phyloP scores from a whole-genome alignment of 2,797 vertebrate species.

The Crax fasciolata region DNA sequence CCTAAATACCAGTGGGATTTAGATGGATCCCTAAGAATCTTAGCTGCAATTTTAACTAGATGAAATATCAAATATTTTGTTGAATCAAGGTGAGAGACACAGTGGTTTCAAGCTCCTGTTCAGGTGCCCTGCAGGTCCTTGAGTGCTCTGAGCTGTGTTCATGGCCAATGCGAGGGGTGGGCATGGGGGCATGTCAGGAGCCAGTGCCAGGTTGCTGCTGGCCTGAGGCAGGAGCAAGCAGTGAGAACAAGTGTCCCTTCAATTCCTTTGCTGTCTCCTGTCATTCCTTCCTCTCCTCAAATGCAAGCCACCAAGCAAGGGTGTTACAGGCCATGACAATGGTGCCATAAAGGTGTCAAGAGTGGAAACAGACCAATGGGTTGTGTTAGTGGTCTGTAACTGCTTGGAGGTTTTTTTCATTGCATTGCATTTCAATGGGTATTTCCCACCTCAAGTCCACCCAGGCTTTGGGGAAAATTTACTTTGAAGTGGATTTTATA shows the following conservation, averaged over 20 bases:
- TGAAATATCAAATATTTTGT: neutral
- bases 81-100: neutral
- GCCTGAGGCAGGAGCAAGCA: neutral
- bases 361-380: neutral
- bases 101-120: neutral
- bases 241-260: neutral
- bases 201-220: rapidly evolving
- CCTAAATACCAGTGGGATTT: neutral
- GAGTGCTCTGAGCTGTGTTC: neutral
- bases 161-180: rapidly evolving
- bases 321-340: neutral
- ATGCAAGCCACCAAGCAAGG: neutral
- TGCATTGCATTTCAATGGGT: neutral
- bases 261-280: neutral
- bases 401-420: neutral
- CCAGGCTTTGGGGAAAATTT: neutral
- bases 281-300: neutral
- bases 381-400: neutral
- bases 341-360: neutral
- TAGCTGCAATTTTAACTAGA: neutral
- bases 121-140: neutral
- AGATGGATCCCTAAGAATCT: neutral
- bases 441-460: neutral
- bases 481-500: neutral
- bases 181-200: neutral